These are phyloP conservation scores for Calliopsis andreniformis DNA, from an alignment of 1,140 invertebrate species.

Conservation along the genomic window DNA sequence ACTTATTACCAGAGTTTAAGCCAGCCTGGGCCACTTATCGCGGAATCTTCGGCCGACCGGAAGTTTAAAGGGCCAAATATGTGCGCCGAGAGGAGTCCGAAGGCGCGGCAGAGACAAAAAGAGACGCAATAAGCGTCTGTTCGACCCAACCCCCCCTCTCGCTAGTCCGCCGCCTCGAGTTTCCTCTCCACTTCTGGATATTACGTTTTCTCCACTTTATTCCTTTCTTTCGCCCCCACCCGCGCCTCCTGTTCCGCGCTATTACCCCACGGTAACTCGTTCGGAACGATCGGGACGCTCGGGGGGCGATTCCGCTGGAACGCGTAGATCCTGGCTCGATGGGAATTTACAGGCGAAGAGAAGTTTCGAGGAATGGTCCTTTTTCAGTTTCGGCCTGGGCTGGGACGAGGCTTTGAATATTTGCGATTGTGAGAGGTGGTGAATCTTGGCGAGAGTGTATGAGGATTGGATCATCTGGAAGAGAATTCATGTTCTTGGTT, in stretches of 20 bases:
- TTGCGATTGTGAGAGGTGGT: too few relatives aligned
- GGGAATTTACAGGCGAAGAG: neutral
- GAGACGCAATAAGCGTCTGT: constrained; percentile 46
- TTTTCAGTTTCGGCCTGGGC: too few relatives aligned
- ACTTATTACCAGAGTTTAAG: constrained; percentile 74
- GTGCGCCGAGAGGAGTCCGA: constrained; percentile 17
- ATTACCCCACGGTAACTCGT: neutral
- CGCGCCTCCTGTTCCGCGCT: neutral
- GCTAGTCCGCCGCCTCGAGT: constrained; percentile 47
- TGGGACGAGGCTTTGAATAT: too few relatives aligned
- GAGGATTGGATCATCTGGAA: too few relatives aligned
- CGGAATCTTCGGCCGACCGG: constrained; percentile 67
- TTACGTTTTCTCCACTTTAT: constrained; percentile 49
- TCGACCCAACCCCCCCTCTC: constrained; percentile 37
- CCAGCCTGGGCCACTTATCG: constrained; percentile 68
- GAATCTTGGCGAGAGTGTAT: too few relatives aligned
- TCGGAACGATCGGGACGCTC: neutral
- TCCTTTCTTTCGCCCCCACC: neutral
- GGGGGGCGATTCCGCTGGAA: neutral
- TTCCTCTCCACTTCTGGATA: constrained; percentile 50
- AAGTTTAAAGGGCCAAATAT: constrained; percentile 69
- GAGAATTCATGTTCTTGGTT: too few relatives aligned
- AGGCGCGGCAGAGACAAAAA: constrained; percentile 18
- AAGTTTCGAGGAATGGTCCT: neutral
- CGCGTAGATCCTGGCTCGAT: neutral